Conservation (phyloP, 1,140 invertebrate genomes). For the Caenorhabditis elegans region WBcel235 BX284605.5:10652001-10652500, state of each 20-base stretch:
- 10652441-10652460: slow-evolving; percentile 51
- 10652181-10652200: slow-evolving; percentile 7
- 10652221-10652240: background rate
- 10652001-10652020: background rate
- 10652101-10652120: background rate
- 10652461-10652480: slow-evolving; percentile 53
- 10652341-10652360: slow-evolving; percentile 23
- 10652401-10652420: slow-evolving; percentile 39
- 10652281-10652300: background rate
- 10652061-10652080: background rate
- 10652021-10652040: background rate
- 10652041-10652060: background rate
- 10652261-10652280: background rate
- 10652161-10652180: background rate
- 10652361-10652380: background rate
- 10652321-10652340: no score
- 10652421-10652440: slow-evolving; percentile 45
- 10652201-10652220: slow-evolving; percentile 4
- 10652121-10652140: background rate
- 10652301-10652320: no score
- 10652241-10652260: background rate
- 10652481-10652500: slow-evolving; percentile 52
- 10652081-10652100: background rate
- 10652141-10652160: background rate
- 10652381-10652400: background rate